Evolutionary conservation across 2,888 invertebrate species (phyloP).

Genomic region (Microplitis deprimator): DNA sequence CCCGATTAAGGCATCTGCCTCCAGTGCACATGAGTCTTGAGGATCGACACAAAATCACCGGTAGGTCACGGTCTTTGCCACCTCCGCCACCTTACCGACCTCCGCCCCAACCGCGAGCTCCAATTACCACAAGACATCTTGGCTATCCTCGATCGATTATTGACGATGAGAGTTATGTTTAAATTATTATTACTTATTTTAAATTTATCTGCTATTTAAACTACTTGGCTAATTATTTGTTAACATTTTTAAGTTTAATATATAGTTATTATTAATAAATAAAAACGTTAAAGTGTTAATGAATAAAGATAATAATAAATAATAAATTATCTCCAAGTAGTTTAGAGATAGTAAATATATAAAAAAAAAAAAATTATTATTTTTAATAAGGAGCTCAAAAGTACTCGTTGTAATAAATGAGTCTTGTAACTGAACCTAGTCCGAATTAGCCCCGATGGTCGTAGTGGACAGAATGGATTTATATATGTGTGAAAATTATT

Average conservation of each 20-base stretch:
- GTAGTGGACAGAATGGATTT: conserved; percentile 36
- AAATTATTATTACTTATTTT: conserved; percentile 40
- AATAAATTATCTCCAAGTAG: conserved; percentile 14
- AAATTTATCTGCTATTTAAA: not conserved
- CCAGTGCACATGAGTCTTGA: conserved; percentile 78
- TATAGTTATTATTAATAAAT: too few relatives aligned
- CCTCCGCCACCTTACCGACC: conserved; percentile 69
- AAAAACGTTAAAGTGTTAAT: not conserved
- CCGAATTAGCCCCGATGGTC: conserved; percentile 54
- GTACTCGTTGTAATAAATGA: conserved; percentile 18
- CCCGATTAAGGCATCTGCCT: conserved; percentile 77
- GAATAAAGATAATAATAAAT: not conserved
- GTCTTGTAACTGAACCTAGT: conserved; percentile 60
- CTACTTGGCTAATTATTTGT: not conserved
- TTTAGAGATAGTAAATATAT: not conserved
- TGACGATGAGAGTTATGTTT: conserved; percentile 70
- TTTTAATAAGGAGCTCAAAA: conserved; percentile 29
- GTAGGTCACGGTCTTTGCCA: conserved; percentile 67
- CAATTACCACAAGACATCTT: conserved; percentile 65
- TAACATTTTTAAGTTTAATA: not conserved
- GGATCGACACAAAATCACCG: conserved; percentile 72
- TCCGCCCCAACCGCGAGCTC: conserved; percentile 67
- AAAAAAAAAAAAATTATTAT: not conserved
- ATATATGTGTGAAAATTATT: conserved; percentile 38
- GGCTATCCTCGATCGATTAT: conserved; percentile 67